These are phyloP conservation scores for Amphilophus citrinellus DNA, from an alignment of 2,113 vertebrate genomes.

Conservation along the genomic window DNA sequence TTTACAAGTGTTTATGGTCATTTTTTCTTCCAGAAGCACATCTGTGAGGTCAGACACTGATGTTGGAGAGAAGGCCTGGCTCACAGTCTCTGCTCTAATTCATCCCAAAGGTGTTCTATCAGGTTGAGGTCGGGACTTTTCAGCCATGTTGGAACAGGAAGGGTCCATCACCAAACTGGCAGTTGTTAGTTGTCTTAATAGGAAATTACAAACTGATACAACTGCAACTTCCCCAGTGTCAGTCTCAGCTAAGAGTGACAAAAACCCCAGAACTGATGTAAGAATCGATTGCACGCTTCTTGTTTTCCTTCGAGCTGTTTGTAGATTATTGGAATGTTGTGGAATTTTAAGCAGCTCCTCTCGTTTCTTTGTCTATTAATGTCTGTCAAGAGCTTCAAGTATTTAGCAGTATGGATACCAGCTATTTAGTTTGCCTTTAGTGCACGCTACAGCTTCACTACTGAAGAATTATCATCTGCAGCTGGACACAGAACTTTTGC, in stretches of 20 bases:
- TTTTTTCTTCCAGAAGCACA: too few species aligned
- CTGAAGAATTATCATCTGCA: background rate
- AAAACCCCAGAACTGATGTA: background rate
- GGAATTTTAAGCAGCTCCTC: background rate
- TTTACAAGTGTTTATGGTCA: too few species aligned
- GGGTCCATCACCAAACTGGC: background rate
- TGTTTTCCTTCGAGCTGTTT: background rate
- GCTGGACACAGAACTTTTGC: background rate
- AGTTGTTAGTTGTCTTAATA: background rate
- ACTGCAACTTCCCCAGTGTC: background rate
- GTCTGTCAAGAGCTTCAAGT: background rate
- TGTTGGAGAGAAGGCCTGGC: too few species aligned
- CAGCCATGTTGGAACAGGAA: too few species aligned
- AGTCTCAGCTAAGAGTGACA: background rate
- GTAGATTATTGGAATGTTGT: background rate
- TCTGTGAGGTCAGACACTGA: too few species aligned
- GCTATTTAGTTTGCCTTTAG: background rate
- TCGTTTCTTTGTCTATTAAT: background rate
- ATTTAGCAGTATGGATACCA: background rate
- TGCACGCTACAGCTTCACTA: background rate
- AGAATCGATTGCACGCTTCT: background rate
- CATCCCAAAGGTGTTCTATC: too few species aligned
- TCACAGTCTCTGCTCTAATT: too few species aligned
- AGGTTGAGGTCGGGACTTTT: too few species aligned
- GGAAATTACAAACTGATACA: background rate